Conservation (phyloP, 2,113 vertebrate species). For the Peromyscus maniculatus region DNA sequence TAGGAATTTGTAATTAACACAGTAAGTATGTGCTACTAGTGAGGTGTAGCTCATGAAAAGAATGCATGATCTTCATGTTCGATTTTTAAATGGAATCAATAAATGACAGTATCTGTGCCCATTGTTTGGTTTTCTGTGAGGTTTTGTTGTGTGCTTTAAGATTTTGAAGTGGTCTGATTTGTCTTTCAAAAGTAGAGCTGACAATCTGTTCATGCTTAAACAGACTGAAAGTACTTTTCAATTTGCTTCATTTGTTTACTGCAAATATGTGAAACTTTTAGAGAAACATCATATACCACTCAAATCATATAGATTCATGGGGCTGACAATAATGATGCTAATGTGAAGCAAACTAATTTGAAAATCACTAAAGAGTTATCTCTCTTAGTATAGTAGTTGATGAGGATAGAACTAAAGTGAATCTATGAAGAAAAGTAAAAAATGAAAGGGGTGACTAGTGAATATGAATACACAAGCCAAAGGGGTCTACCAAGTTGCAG, state of each 20-base stretch:
- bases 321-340: neutral
- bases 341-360: neutral
- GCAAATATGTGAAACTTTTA: neutral
- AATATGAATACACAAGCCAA: neutral
- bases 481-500: neutral
- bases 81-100: neutral
- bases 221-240: neutral
- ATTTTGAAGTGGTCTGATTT: neutral
- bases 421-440: neutral
- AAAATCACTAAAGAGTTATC: neutral
- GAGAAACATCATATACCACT: neutral
- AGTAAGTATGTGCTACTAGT: neutral
- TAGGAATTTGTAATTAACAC: neutral
- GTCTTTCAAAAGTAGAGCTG: constrained; percentile 18
- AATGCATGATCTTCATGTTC: neutral
- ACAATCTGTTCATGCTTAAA: neutral
- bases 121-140: neutral
- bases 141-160: neutral
- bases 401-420: constrained; percentile 43
- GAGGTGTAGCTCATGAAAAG: neutral
- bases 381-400: constrained; percentile 30
- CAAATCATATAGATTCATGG: neutral
- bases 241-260: neutral
- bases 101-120: neutral
- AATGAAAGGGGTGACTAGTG: neutral